Evolutionary conservation across 30 jellyfish, hydroid and myxozoan species (phyloP).

Genomic region (Turritopsis rubra): DNA sequence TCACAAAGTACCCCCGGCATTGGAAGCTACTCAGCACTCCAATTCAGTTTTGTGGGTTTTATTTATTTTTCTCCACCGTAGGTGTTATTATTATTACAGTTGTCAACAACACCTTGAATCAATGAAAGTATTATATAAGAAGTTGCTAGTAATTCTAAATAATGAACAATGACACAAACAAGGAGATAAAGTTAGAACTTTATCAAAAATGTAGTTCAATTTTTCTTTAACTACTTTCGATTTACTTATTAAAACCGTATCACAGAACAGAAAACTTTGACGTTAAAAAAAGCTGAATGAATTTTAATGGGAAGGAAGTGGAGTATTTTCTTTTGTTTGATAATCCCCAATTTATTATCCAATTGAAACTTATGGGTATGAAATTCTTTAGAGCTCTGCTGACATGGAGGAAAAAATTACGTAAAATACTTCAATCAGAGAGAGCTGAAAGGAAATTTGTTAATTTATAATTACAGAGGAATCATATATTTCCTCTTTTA

Average conservation of each 20-base stretch:
- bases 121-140: too few species aligned
- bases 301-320: background rate
- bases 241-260: background rate
- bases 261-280: too few species aligned
- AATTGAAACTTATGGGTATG: too few species aligned
- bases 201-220: background rate
- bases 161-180: too few species aligned
- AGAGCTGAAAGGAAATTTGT: slow-evolving; percentile 2
- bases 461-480: background rate
- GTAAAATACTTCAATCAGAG: slow-evolving; percentile 48
- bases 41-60: background rate
- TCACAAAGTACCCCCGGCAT: background rate
- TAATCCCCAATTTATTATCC: too few species aligned
- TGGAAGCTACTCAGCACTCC: background rate
- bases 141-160: too few species aligned
- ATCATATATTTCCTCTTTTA: background rate
- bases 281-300: too few species aligned
- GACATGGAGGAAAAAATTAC: slow-evolving; percentile 86
- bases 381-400: slow-evolving; percentile 48
- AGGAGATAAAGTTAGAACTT: too few species aligned
- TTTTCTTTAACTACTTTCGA: background rate
- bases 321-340: too few species aligned
- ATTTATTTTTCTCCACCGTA: background rate
- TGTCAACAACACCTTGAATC: too few species aligned
- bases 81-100: background rate